Evolutionary conservation across 2,797 vertebrate species (phyloP).

Genomic region (Malurus leucopterus): DNA sequence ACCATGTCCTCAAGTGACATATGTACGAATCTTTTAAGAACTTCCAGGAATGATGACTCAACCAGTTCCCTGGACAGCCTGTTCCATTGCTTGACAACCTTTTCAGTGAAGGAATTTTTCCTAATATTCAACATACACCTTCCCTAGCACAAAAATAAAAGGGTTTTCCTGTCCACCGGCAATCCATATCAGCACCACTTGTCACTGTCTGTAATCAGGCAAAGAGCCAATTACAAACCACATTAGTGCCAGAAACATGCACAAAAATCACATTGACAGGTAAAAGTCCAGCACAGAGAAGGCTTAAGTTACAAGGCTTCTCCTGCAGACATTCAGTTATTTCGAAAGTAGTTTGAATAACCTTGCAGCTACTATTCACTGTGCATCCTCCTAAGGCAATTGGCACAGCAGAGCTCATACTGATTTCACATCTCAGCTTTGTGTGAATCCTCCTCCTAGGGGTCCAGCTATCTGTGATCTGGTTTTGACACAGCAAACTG

Average conservation of each 20-base stretch:
- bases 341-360: slow-evolving; percentile 8
- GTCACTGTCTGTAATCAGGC: background rate
- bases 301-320: background rate
- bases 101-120: background rate
- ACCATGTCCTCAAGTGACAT: background rate
- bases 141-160: background rate
- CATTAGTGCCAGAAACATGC: background rate
- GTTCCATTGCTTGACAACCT: background rate
- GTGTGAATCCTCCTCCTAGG: background rate
- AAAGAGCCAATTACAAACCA: background rate
- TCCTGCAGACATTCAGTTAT: background rate
- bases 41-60: no score
- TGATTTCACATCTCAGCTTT: slow-evolving; percentile 12
- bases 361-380: background rate
- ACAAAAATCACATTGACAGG: background rate
- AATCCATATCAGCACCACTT: background rate
- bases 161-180: background rate
- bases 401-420: background rate
- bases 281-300: background rate
- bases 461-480: slow-evolving; percentile 5
- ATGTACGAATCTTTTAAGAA: background rate
- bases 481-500: slow-evolving; percentile 23
- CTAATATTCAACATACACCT: background rate
- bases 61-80: background rate
- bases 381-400: background rate